Base-by-base conservation (phyloP, 2,113 vertebrate genomes). In the Acanthisitta chloris region DNA sequence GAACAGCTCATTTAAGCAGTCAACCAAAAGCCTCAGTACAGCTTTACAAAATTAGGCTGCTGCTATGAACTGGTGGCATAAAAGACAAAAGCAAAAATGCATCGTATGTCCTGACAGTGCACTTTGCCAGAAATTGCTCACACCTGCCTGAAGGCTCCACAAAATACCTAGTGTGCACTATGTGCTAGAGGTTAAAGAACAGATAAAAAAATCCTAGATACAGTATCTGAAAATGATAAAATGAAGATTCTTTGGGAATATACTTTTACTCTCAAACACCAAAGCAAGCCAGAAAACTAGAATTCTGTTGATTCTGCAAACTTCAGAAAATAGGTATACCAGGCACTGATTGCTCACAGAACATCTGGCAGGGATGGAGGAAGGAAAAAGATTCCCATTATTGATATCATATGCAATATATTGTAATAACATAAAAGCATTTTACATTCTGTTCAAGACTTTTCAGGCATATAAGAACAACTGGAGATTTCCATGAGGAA, bases 1-100 rank as follows among this genome's bases (percentile, higher is more conserved):
- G 26, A 94, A 67, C 58, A 73, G 67, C 46, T 94, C 76, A 70
- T 96, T 94, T 94, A 78, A 90, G 14, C 64, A 93, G 80, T 49
- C 80, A 93, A 29, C 78, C 67, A 94, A 90, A 96, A 88, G 18
- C 46, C 24, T 62, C 46, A 36, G 33, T 43, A 83, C 16, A 78
- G 55, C 59, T 78, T 70, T 78, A 62, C 34, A 86, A 92, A 73
- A 83, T 66, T 42, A 65, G 34, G 10, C 64, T 77, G 38, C 52
- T 83, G 14, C 62, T 88, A 24, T 73, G 55, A 90, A 52, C 49
- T 73, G 26, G 36, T 88, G 49, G 26, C 43, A 86, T 33, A 80
- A 66, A 92, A 90, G 58, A 81, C 10, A 38, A 82, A 81, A 93
- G 19, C 4, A 57, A 80, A 94, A 93, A 46, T 40, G 3, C 20